Evolutionary conservation across 2,888 invertebrate species (phyloP).

Genomic region (Lepidonotus clava): DNA sequence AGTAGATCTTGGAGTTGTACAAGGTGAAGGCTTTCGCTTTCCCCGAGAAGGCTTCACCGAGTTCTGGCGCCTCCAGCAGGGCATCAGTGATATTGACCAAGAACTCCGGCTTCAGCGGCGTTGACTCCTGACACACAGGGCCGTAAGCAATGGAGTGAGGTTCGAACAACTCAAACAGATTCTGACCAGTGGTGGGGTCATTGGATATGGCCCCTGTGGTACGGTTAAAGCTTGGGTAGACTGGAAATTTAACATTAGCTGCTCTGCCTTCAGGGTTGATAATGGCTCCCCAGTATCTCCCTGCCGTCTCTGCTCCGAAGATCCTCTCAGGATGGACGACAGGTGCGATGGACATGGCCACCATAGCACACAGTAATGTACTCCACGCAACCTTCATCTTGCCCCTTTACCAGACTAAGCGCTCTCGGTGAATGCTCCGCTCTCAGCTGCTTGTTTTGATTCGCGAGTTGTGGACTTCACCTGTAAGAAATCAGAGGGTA

Average conservation of each 20-base stretch:
- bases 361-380: background rate
- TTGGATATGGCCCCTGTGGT: background rate
- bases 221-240: background rate
- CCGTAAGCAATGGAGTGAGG: slow-evolving; percentile 16
- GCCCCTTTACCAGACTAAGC: too few relatives aligned
- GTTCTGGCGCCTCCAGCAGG: background rate
- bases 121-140: background rate
- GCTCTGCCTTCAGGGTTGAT: background rate
- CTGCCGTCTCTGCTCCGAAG: background rate
- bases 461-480: too few relatives aligned
- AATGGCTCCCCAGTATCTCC: slow-evolving; percentile 5
- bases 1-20: slow-evolving; percentile 25
- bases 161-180: slow-evolving; percentile 2
- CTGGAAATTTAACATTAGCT: background rate
- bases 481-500: too few relatives aligned
- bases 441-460: too few relatives aligned
- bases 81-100: slow-evolving; percentile 26
- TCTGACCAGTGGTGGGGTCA: background rate
- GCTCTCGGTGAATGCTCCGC: too few relatives aligned
- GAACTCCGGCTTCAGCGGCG: background rate
- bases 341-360: background rate
- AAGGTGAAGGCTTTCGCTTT: background rate
- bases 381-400: background rate
- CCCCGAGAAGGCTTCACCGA: background rate
- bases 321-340: background rate